A percentile compares a stretch with the other conserved stretches of the same genome.
phyloP scores from a whole-genome alignment of 2,113 vertebrate genomes.

The Tricholaema leucomelas region DNA sequence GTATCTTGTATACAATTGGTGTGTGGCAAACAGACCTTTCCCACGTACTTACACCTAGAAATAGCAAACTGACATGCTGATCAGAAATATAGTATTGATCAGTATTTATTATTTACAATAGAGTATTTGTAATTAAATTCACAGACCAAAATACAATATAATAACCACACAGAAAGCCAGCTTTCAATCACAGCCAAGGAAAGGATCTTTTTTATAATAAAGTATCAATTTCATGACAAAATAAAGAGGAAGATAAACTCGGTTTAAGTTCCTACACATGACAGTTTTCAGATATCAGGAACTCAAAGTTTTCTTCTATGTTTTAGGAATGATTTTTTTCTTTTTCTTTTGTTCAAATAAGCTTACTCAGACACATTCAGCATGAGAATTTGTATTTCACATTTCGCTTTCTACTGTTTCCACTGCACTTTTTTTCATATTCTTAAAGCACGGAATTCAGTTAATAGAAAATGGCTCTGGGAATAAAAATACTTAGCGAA shows the following conservation, averaged over 20 bases:
- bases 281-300: background rate
- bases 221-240: background rate
- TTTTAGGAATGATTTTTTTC: background rate
- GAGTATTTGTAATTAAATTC: background rate
- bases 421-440: background rate
- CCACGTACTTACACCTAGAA: background rate
- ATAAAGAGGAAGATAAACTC: background rate
- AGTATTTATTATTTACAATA: background rate
- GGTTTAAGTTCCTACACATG: background rate
- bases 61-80: background rate
- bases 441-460: background rate
- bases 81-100: background rate
- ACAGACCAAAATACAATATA: background rate
- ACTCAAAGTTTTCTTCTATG: background rate
- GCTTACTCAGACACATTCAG: background rate
- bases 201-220: background rate
- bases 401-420: background rate
- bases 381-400: background rate
- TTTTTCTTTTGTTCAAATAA: background rate
- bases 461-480: background rate
- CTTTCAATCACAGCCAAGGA: background rate
- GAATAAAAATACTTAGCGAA: constrained; percentile 11
- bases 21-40: background rate
- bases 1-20: background rate
- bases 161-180: background rate